Conservation (phyloP, 2,888 invertebrate species). For the Xestia ashworthii region DNA sequence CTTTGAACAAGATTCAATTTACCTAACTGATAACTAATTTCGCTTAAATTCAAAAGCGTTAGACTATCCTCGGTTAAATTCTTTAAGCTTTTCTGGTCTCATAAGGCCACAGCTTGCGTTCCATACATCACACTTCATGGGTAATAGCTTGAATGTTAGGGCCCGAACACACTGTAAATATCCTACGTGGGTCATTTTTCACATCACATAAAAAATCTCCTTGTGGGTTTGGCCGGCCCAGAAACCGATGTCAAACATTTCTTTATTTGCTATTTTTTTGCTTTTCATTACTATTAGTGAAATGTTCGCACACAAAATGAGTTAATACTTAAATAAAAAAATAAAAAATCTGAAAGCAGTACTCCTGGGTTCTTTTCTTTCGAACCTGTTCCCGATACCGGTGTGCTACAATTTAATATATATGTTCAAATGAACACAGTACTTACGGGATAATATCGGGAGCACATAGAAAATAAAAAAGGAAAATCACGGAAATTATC, state of each 20-base stretch:
- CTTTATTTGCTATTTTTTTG: not conserved
- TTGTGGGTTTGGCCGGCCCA: not conserved
- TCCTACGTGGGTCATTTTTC: not conserved
- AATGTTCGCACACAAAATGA: not conserved
- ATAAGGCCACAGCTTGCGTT: slow-evolving; percentile 8
- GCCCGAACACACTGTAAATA: not conserved
- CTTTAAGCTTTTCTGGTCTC: not conserved
- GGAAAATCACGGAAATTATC: too few relatives aligned
- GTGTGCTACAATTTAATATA: too few relatives aligned
- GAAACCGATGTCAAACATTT: not conserved
- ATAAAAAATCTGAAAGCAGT: too few relatives aligned
- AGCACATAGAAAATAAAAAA: too few relatives aligned
- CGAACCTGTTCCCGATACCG: too few relatives aligned
- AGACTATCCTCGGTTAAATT: not conserved
- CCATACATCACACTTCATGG: not conserved
- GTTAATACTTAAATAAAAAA: not conserved
- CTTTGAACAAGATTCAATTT: not conserved
- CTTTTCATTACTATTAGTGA: not conserved
- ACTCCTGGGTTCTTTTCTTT: too few relatives aligned
- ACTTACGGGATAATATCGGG: too few relatives aligned
- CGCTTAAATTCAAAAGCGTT: not conserved
- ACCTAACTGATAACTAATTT: not conserved
- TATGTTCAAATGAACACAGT: too few relatives aligned
- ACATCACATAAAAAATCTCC: not conserved
- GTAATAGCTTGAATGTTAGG: not conserved